Base-by-base conservation (phyloP, 1,140 invertebrate species). In the Halotydeus destructor region DNA sequence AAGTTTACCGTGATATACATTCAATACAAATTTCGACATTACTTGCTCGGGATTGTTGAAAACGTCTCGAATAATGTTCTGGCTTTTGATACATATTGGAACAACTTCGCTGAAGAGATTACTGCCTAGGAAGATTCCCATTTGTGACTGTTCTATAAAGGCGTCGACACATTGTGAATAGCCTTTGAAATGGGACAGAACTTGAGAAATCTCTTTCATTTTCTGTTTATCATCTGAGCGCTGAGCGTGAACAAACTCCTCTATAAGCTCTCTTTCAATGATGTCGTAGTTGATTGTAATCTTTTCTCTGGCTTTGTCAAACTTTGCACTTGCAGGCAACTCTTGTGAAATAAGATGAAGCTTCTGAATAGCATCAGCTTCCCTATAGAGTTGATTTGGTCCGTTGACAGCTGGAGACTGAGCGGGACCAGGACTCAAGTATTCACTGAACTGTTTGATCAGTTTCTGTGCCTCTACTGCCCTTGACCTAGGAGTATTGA, bases 351-450 rank as follows among this genome's bases (percentile, higher is more conserved):
- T 93, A 5, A 86, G 70, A 57, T 91, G 77, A 4, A 99, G 63
- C 57, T 98, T 97, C 61, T 96, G 86, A 53, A 98, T 96, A 3
- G 98, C 75, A 68, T 97, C 89, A n/a, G 93, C 93, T 28, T 89
- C 85, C 65, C 94, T 80, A 59, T 84, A 78, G 27, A 97, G 61
- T 74, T 41, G 27, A 19, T 27, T 26, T 25, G 39, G 16, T 39
- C 16, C 23, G n/a, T 4, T 43, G 11, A 33, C 19, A 11, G 12
- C 26, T 32, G 4, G 22, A 28, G 14, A 6, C 3, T 22, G 31
- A 19, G 28, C 22, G 19, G 82, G 76, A 16, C 83, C 84, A 45
- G 80, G 75, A 35, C 74, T 74, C 1, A 96, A 61, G 60, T 97
- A 96, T 57, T 93, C 86, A 11, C 78, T 74, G 57, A 97, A 78